A percentile compares a stretch with the other conserved stretches of the same genome.
These are phyloP conservation scores for Horisme vitalbata DNA, from an alignment of 2,888 invertebrate species.

Conservation along the genomic window DNA sequence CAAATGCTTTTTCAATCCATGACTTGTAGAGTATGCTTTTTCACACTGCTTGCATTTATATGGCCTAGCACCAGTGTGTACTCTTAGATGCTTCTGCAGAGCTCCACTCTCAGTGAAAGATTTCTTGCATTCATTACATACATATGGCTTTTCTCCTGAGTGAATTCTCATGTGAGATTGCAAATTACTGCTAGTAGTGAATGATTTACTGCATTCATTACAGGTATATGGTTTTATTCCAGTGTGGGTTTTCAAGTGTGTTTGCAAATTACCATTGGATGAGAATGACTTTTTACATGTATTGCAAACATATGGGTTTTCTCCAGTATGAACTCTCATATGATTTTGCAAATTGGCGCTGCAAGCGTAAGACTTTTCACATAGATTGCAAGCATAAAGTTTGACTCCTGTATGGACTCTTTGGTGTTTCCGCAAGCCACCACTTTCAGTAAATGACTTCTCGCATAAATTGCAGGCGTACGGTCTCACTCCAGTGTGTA, in stretches of 20 bases:
- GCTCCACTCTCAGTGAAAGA: neutral
- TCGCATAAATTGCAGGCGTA: neutral
- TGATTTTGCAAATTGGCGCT: neutral
- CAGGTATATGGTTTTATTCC: conserved; percentile 1
- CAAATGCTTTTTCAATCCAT: neutral
- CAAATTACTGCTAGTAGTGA: conserved; percentile 2
- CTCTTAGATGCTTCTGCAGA: neutral
- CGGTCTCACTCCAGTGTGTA: neutral
- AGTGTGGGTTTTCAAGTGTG: neutral
- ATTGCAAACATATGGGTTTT: neutral
- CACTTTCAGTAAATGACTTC: neutral
- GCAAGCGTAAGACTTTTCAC: neutral
- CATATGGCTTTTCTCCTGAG: neutral
- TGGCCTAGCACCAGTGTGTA: neutral
- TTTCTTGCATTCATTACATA: neutral
- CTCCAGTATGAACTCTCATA: neutral
- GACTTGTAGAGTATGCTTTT: neutral
- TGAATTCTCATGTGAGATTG: conserved; percentile 4
- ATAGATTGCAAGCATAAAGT: neutral
- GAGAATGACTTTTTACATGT: neutral
- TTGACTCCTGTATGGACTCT: neutral
- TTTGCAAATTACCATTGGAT: neutral
- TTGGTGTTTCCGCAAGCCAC: neutral
- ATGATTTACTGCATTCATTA: conserved; percentile 1
- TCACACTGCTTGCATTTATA: neutral